Percentiles rank a stretch among this genome's conserved stretches.
Evolutionary conservation across 92 coral and sea anemone genomes (phyloP).

Genomic region (Palythoa caribaeorum): DNA sequence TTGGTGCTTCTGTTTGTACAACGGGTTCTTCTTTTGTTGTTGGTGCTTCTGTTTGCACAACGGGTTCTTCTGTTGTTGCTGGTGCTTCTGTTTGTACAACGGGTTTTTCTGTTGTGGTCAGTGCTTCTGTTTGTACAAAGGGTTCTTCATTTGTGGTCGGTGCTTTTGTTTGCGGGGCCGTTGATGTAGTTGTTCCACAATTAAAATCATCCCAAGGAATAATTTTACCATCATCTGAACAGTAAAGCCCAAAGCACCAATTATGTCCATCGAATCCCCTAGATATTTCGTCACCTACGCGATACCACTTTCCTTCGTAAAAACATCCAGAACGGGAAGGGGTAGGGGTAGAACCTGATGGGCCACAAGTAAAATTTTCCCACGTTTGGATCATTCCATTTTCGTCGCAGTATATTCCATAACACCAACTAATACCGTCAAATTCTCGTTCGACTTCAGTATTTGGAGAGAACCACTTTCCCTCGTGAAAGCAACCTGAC

Average conservation of each 20-base stretch:
- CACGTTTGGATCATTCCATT: constrained; percentile 4
- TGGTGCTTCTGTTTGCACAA: background rate
- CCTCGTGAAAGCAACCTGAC: constrained; percentile 6
- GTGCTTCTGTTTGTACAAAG: background rate
- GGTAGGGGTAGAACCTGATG: background rate
- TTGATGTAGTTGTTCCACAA: background rate
- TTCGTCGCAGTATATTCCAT: constrained; percentile 6
- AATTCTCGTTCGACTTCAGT: constrained; percentile 1
- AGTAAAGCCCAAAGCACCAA: constrained; percentile 7
- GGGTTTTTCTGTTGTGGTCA: too few species aligned
- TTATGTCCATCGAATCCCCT: background rate
- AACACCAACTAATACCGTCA: constrained; percentile 16
- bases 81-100: background rate
- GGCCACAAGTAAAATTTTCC: background rate
- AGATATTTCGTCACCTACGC: background rate
- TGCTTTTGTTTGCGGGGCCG: background rate
- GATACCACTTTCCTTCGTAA: constrained; percentile 17
- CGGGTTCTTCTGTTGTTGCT: background rate
- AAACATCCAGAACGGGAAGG: background rate
- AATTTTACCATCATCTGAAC: background rate
- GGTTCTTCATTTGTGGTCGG: too few species aligned
- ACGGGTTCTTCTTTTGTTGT: background rate
- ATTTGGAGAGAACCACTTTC: constrained; percentile 30
- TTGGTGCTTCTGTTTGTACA: background rate
- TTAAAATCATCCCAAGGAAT: background rate